Percentiles rank a stretch among this genome's conserved stretches.
These are phyloP conservation scores for Axis porcinus DNA, from an alignment of 2,113 vertebrate genomes.

Conservation along the genomic window DNA sequence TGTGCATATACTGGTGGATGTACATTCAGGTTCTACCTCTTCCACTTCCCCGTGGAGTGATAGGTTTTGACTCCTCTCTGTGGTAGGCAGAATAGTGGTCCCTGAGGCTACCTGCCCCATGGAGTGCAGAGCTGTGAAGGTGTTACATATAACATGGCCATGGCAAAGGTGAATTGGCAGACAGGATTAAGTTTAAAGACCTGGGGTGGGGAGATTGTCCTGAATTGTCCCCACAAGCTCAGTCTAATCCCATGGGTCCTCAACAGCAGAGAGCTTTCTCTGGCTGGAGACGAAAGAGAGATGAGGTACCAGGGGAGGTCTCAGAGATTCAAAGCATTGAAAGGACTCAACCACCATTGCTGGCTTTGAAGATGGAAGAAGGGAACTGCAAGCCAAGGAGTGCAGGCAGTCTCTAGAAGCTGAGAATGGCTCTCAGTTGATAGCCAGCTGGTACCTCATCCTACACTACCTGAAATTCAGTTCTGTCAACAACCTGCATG, in stretches of 20 bases:
- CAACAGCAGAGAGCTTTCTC: neutral
- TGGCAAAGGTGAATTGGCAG: neutral
- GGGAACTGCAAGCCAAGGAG: neutral
- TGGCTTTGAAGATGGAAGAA: neutral
- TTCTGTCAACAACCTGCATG: neutral
- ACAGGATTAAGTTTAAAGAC: neutral
- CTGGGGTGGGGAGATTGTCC: neutral
- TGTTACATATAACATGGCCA: neutral
- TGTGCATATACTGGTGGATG: neutral
- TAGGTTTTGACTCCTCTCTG: neutral
- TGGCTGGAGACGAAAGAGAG: neutral
- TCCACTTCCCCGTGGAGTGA: neutral
- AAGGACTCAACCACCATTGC: neutral
- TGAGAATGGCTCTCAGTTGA: neutral
- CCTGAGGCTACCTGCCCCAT: neutral
- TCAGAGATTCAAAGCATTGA: neutral
- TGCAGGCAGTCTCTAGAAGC: neutral
- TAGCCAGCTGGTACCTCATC: neutral
- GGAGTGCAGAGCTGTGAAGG: neutral
- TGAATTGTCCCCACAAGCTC: neutral
- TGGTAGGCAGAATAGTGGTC: neutral
- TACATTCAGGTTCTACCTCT: neutral
- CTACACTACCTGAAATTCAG: neutral
- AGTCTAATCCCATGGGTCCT: neutral
- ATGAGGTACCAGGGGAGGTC: neutral